Percentiles rank a stretch among this genome's conserved stretches.
These are phyloP conservation scores for Amiota mariae DNA, from an alignment of 2,888 invertebrate genomes.

Conservation along the genomic window DNA sequence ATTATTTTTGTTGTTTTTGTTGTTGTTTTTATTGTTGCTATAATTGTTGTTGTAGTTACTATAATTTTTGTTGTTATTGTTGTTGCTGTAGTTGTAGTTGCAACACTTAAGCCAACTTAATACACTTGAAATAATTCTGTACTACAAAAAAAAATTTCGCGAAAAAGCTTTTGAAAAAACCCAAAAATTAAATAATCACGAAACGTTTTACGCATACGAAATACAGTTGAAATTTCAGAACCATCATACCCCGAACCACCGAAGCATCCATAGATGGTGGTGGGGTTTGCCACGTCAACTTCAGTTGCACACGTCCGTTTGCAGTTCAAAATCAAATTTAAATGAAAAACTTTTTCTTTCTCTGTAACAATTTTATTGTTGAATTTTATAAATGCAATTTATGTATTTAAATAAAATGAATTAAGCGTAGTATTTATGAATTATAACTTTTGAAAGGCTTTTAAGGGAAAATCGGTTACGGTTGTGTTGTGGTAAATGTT, in stretches of 20 bases:
- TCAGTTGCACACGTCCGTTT: slow-evolving; percentile 1
- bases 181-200: slow-evolving; percentile 60
- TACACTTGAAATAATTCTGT: slow-evolving; percentile 62
- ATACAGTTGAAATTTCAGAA: background rate
- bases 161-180: slow-evolving; percentile 9
- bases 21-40: background rate
- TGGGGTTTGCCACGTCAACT: background rate
- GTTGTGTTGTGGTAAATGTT: slow-evolving; percentile 15
- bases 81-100: slow-evolving; percentile 49
- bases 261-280: background rate
- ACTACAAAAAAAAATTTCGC: slow-evolving; percentile 15
- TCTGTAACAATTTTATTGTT: slow-evolving; percentile 6
- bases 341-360: slow-evolving; percentile 46
- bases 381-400: slow-evolving; percentile 21
- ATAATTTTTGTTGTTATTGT: slow-evolving; percentile 17
- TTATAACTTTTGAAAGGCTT: slow-evolving; percentile 18
- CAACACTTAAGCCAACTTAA: slow-evolving; percentile 61
- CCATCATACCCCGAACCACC: background rate
- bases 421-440: slow-evolving; percentile 23
- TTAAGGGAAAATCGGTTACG: slow-evolving; percentile 11
- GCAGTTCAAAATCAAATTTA: slow-evolving; percentile 8
- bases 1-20: slow-evolving; percentile 6
- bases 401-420: slow-evolving; percentile 26
- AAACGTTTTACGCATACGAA: slow-evolving; percentile 61
- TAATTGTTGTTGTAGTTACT: slow-evolving; percentile 5